Conservation (phyloP, 2,113 vertebrate species). For the Gymnorhina tibicen region DNA sequence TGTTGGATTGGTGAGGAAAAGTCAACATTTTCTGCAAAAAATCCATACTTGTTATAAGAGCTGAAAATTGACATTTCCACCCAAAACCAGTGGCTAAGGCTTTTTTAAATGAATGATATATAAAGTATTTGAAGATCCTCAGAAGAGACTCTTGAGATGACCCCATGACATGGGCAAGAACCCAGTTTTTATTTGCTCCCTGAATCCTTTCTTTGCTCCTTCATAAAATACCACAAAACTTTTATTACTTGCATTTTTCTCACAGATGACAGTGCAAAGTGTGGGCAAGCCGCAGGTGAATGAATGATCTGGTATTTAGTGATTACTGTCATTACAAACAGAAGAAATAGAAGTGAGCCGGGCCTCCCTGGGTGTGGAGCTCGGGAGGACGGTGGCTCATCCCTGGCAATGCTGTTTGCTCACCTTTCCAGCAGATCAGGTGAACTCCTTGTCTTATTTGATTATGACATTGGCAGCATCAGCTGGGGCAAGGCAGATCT, state of each 20-base stretch:
- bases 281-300: not conserved
- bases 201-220: not conserved
- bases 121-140: not conserved
- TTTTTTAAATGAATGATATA: not conserved
- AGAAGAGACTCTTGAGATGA: not conserved
- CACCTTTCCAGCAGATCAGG: not conserved
- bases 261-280: not conserved
- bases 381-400: not conserved
- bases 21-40: not conserved
- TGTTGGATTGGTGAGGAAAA: not conserved
- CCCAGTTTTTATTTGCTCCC: not conserved
- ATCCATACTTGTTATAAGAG: not conserved
- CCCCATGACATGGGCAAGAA: not conserved
- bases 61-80: not conserved
- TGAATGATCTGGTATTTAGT: not conserved
- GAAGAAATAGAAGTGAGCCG: not conserved
- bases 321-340: not conserved
- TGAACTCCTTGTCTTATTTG: not conserved
- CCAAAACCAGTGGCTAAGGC: not conserved
- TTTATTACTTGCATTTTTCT: not conserved
- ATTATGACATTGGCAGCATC: not conserved
- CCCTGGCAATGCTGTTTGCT: not conserved
- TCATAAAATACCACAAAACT: not conserved
- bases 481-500: not conserved
- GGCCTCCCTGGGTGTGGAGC: not conserved